Evolutionary conservation across 2,888 invertebrate genomes (phyloP), one percentile per base, ranked within the genome.

Genomic region (Nomada hirtipes): DNA sequence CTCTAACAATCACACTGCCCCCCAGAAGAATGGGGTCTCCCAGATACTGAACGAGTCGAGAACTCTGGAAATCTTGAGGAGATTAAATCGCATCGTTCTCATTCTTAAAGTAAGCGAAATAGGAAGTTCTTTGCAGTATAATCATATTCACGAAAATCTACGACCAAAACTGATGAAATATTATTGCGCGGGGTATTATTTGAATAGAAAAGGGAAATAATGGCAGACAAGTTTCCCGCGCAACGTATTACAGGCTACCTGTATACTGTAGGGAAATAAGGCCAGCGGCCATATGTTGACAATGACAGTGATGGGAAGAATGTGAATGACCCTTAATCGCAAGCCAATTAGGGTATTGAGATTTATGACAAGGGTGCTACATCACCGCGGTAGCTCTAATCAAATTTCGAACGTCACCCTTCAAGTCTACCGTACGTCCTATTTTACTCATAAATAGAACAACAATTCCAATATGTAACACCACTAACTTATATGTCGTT

Each of bases 41-140:
- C 92, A 96, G 94, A 95, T 96, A 18, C 94, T 99, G 78, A 98
- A 99, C 91, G 99, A 99, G 94, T 96, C 97, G 15, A 97, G 97
- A 94, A 98, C 98, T 57, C 95, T 99, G 94, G 97, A 98, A 93
- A 98, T 99, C 83, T 95, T 99, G 69, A 98, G 98, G 92, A 95
- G 99, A 79, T 95, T 99, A 36, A 98, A 98, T 94, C 95, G 99
- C 85, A 97, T 99, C 76, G 98, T 98, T 0, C 95, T 99, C 11
- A 99, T 99, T 90, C 94, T 99, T 53, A 97, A 98, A 96, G 98
- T 98, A 95, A 63, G 88, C 67, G 63, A 57, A 36, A 23, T 63
- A 15, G 15, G 2, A 18, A 15, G 15, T 29, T 42, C 44, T 3
- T 13, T 47, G 47, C 15, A 15, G 47, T 15, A 15, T 15, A 47